Evolutionary conservation across 2,888 invertebrate genomes (phyloP), one percentile per base, ranked within the genome.

Genomic region (Synanthedon andrenaeformis): DNA sequence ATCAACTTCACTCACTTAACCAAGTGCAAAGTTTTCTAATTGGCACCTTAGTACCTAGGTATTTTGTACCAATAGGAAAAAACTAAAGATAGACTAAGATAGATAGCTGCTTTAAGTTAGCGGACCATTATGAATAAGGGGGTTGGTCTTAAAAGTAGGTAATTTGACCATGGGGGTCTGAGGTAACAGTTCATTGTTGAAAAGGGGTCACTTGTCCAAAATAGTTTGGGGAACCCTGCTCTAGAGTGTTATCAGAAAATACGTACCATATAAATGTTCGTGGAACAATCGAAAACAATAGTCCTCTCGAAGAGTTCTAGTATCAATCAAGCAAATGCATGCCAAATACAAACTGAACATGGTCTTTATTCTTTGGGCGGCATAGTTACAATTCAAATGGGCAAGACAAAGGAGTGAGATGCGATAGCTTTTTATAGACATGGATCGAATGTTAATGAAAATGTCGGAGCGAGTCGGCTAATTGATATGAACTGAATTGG

Each of bases 401-500:
- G 14, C 45, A 45, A 6, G 14, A n/a, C 45, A n/a, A 45, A 13
- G 8, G 45, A 45, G 45, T 45, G 45, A 45, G 45, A 14, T 45
- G 14, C n/a, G 45, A 45, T 45, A 45, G 45, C 45, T 45, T 45
- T 45, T 45, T 45, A 45, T 45, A 45, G 45, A 8, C 45, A 45
- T 14, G 45, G 45, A 45, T 45, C 45, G 45, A 45, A 12, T 45
- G 45, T 45, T 45, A 45, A 45, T 45, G 45, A 45, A 45, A 45
- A 14, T 45, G 45, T n/a, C 14, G 45, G 45, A 45, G 45, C 45
- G 45, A 45, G 13, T 4, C 45, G 45, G 14, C 45, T 62, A 62
- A 64, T 62, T 62, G 59, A 57, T 58, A 58, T 60, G 58, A 62
- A 59, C 61, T 62, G 60, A 61, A 63, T 62, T 62, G 58, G 56